Base-by-base conservation (phyloP, 2,888 invertebrate genomes). In the Sesia apiformis region DNA sequence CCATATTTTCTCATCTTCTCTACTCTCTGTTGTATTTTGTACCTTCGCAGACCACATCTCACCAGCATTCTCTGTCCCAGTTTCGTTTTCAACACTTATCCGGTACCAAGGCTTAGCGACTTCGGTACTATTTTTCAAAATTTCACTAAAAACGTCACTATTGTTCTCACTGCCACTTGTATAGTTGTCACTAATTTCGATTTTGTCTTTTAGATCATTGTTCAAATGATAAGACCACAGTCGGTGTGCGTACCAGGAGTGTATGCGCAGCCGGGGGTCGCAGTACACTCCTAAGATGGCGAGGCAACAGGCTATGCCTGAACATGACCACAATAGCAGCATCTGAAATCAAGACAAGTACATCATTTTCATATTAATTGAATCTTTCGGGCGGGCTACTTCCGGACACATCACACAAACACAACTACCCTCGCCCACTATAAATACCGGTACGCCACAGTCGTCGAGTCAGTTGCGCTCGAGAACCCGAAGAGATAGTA, bases 241-340 rank as follows among this genome's bases (percentile, higher is more conserved):
- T 38, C 74, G 72, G 60, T 80, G 74, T 4, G 75, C 60, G 66
- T 84, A 84, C 84, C 81, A 85, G 66, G 84, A 71, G 53, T 78
- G 67, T 64, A 78, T 67, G 51, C 76, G 77, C 4, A 87, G 57
- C 38, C 75, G 79, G 38, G 88, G 88, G 66, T 89, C 88, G 61
- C 88, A 89, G 69, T 84, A 89, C 0, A 76, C 69, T 49, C 89
- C 88, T 3, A 89, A 66, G 5, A 86, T 65, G 2, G 81, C 80
- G 8, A 89, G 69, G 53, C 87, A 85, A 62, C 81, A 81, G 0
- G 87, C 86, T 51, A 89, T 87, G 5, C 89, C 89, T 0, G 84
- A 78, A 54, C 88, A 88, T 0, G 88, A 89, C 72, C 81, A 84
- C 1, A 89, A 73, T 0, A 89, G 67, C 54, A 89, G 69, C 66